Conservation (phyloP, 2,797 vertebrate genomes). For the Schizopygopsis pylzovi region DNA sequence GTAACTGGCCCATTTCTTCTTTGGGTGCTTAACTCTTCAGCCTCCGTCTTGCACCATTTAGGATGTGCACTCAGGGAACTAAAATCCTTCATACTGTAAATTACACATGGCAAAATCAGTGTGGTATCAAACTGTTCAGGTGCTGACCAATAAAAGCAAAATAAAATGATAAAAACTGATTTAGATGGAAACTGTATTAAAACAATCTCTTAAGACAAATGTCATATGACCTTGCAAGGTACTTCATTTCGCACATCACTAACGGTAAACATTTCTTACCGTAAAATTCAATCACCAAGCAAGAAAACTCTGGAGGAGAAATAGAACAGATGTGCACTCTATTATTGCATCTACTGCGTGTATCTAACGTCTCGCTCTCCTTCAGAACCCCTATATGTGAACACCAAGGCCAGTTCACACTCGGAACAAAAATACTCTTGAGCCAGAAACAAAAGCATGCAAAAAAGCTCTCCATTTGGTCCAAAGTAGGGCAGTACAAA, state of each 20-base stretch:
- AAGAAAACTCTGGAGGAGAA: slow-evolving; percentile 3
- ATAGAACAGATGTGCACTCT: slow-evolving; percentile 14
- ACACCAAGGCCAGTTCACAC: neutral
- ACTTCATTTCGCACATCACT: neutral
- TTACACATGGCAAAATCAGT: slow-evolving; percentile 15
- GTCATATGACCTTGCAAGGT: neutral
- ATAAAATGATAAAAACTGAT: neutral
- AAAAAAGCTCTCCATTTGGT: neutral
- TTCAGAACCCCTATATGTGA: slow-evolving; percentile 14
- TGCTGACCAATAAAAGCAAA: neutral
- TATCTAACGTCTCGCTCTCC: neutral
- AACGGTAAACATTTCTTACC: neutral
- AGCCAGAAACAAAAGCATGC: slow-evolving; percentile 8
- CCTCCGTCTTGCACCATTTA: slow-evolving; percentile 46
- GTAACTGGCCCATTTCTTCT: slow-evolving; percentile 75
- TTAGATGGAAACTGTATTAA: neutral
- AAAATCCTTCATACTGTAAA: slow-evolving; percentile 46
- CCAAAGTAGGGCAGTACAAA: slow-evolving; percentile 6
- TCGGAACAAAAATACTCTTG: slow-evolving; percentile 13
- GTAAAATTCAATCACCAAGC: neutral
- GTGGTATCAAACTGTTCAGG: neutral
- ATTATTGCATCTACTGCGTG: neutral
- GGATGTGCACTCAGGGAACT: slow-evolving; percentile 43
- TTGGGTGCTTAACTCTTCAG: slow-evolving; percentile 71
- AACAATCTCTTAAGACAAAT: neutral